Base-by-base conservation (phyloP, 2,113 vertebrate species). In the Sinocyclocheilus anophthalmus region DNA sequence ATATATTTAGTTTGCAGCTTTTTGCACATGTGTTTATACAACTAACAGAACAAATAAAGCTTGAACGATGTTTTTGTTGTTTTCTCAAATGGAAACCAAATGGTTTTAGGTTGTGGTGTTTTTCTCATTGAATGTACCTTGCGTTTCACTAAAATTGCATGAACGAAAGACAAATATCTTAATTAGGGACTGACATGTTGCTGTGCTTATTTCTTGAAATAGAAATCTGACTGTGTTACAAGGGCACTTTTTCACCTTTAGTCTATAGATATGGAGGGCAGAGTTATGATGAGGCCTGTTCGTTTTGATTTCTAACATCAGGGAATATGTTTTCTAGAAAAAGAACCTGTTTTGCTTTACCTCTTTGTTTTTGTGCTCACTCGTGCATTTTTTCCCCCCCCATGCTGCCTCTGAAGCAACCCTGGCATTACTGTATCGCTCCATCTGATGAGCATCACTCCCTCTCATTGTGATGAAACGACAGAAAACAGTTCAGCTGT, bases 1-100 rank as follows among this genome's bases (percentile, higher is more conserved):
- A 94, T 86, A 96, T 95, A 95, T 94, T 55, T 95, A 94, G 93
- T 95, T 96, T 97, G 94, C 97, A 96, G 95, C 92, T 94, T 93
- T 94, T 96, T 97, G 96, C 96, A 96, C 96, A 96, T 89, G 87
- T 90, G 85, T 87, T 48, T 86, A 90, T 93, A 94, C 88, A 91
- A 94, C 90, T 93, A 94, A 92, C 92, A 90, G 91, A 92, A 93
- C 88, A 90, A 92, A 90, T 90, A 82, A 87, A 90, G 88, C 91
- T 91, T 94, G 90, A 88, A 82, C 70, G 87, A 88, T 84, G 90
- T 94, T 93, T 91, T 84, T 92, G 92, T 93, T 93, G 91, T 92
- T 93, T 84, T 78, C 73, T 88, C n/a, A 24, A 86, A 76, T 83
- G 87, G 87, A 78, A 93, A 94, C 92, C 92, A 94, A 92, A 94